Evolutionary conservation across 2,888 invertebrate species (phyloP).

Genomic region (Spatulosminthurus flaviceps): DNA sequence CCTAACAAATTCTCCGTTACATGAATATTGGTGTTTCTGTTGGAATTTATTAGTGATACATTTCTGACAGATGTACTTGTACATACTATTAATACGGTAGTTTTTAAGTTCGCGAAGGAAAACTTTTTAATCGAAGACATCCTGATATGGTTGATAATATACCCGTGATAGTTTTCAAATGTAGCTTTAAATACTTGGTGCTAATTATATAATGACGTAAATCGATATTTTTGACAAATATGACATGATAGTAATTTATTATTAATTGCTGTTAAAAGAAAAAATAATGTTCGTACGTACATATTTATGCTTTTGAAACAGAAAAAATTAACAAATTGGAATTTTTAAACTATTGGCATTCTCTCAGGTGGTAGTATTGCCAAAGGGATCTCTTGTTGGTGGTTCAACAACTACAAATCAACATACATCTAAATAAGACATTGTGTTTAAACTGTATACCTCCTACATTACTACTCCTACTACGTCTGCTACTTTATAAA

Average conservation of each 20-base stretch:
- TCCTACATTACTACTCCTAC: slow-evolving; percentile 6
- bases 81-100: too few species aligned
- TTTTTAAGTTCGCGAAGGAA: too few species aligned
- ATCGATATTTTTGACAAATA: too few species aligned
- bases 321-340: slow-evolving; percentile 19
- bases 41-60: too few species aligned
- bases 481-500: background rate
- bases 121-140: too few species aligned
- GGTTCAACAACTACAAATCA: slow-evolving; percentile 31
- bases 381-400: slow-evolving; percentile 47
- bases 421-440: slow-evolving; percentile 28
- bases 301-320: background rate
- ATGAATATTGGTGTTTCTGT: too few species aligned
- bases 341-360: slow-evolving; percentile 35
- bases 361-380: slow-evolving; percentile 58
- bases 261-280: too few species aligned
- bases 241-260: too few species aligned
- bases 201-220: background rate
- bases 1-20: too few species aligned
- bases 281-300: too few species aligned
- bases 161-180: background rate
- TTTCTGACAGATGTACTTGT: too few species aligned
- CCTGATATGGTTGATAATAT: too few species aligned
- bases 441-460: slow-evolving; percentile 15
- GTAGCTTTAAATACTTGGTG: background rate